phyloP scores from a whole-genome alignment of 1,140 invertebrate genomes.

The Polyergus mexicanus region DNA sequence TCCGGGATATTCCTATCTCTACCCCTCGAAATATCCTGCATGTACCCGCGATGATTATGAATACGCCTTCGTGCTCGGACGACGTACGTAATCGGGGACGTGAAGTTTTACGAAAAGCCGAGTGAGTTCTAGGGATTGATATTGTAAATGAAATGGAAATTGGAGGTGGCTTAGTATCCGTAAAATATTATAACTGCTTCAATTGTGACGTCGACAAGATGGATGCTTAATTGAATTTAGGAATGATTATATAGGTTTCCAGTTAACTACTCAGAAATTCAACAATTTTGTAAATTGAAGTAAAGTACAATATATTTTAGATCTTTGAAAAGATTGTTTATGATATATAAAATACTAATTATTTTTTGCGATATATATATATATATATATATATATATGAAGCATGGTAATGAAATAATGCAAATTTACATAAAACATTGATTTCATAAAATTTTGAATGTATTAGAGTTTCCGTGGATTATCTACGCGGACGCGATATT shows the following conservation, averaged over 20 bases:
- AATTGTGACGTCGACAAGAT: background rate
- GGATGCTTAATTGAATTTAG: conserved; percentile 15
- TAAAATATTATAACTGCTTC: background rate
- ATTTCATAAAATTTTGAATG: background rate
- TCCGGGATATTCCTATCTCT: conserved; percentile 74
- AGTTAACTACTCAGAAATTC: background rate
- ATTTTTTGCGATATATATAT: background rate
- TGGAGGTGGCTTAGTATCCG: background rate
- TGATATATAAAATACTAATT: background rate
- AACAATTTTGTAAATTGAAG: background rate
- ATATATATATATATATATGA: background rate
- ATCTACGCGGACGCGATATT: background rate
- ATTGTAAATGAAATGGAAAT: conserved; percentile 30
- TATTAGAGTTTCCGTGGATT: background rate
- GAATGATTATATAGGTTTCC: background rate
- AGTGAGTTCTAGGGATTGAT: background rate
- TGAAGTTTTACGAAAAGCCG: conserved; percentile 60
- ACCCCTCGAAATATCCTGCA: conserved; percentile 50
- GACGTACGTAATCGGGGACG: conserved; percentile 52
- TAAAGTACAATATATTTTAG: background rate
- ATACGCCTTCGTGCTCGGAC: conserved; percentile 42
- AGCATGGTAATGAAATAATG: background rate
- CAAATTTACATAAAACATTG: background rate
- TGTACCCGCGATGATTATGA: conserved; percentile 66
- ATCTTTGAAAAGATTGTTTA: background rate